Evolutionary conservation across 2,113 vertebrate species (phyloP), one percentile per base, ranked within the genome.

Genomic region (Pelmatolapia mariae): DNA sequence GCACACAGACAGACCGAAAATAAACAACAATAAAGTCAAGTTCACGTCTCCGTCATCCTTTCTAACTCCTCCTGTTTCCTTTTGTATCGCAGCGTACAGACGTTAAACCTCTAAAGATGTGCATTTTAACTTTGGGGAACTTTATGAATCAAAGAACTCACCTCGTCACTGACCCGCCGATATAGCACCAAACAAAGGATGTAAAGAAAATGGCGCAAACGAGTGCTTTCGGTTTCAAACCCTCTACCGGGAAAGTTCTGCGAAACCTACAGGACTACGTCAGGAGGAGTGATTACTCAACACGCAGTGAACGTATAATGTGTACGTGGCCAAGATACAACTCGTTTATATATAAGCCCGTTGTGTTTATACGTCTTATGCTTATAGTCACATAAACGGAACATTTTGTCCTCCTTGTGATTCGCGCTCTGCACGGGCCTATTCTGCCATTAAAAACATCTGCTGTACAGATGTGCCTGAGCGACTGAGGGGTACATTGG

Each of bases 171-270:
- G 8, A 9, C 12, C 16, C 19, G 11, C 63, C 5, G 4, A 16
- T 24, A 43, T 10, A 10, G 22, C 38, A 24, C n/a, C 38, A 10
- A 73, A 2, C 38, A 73, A 73, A 7, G 15, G 13, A 73, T 45
- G 13, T 24, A 18, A 73, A 45, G 38, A 45, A 45, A 18, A 45
- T 73, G 68, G 68, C 68, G 68, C 22, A 71, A 71, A 43, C 36
- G n/a, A 45, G 13, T 73, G 8, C 22, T 73, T 73, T 73, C 40
- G 5, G 22, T 1, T 29, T 73, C 38, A 24, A 71, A 43, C 12
- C 19, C 33, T 38, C 10, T 66, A 38, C 12, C 12, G 5, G n/a
- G 0, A 24, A 22, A n/a, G 8, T 40, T 68, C 1, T 22, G 33
- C 18, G 11, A 68, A 7, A 33, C 29, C 8, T 61, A 29, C 13